A percentile compares a stretch with the other conserved stretches of the same genome.
These are phyloP conservation scores for Coregonus suidteri DNA, from an alignment of 2,797 vertebrate genomes.

Conservation along the genomic window DNA sequence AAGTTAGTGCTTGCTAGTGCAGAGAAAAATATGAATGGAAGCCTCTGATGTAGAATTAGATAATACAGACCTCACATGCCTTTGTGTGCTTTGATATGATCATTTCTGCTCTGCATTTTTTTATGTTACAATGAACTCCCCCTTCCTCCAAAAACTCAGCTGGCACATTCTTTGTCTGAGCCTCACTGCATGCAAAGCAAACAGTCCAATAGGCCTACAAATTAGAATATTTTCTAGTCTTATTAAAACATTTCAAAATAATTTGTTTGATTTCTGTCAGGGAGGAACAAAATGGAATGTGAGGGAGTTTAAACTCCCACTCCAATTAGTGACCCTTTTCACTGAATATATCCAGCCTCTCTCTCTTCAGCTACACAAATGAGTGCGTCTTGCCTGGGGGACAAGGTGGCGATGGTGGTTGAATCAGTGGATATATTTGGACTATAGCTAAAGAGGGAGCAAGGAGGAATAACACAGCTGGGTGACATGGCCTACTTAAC, in stretches of 20 bases:
- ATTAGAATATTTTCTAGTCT: slow-evolving; percentile 56
- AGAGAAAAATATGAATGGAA: slow-evolving; percentile 1
- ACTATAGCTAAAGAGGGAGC: slow-evolving; percentile 40
- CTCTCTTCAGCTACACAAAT: slow-evolving; percentile 50
- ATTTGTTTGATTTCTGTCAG: slow-evolving; percentile 59
- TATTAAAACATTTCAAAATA: slow-evolving; percentile 57
- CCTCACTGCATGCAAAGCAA: slow-evolving; percentile 17
- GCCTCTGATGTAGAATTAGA: slow-evolving; percentile 22
- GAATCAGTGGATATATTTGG: slow-evolving; percentile 75
- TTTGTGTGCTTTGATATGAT: slow-evolving; percentile 4
- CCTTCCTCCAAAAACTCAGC: slow-evolving; percentile 11
- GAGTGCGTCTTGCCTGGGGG: slow-evolving; percentile 55
- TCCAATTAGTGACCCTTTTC: slow-evolving; percentile 72
- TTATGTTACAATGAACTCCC: slow-evolving; percentile 9
- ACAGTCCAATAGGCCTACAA: not conserved
- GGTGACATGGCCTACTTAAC: slow-evolving; percentile 70
- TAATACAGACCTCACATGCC: not conserved
- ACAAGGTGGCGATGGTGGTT: slow-evolving; percentile 51
- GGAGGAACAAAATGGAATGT: slow-evolving; percentile 42
- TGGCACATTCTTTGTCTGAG: not conserved
- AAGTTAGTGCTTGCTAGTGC: not conserved
- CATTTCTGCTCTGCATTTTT: not conserved
- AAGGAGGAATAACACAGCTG: slow-evolving; percentile 58
- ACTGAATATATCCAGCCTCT: slow-evolving; percentile 47
- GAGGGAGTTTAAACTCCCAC: slow-evolving; percentile 60